A percentile compares a stretch with the other conserved stretches of the same genome.
Conservation (phyloP, 1,140 invertebrate genomes). For the Scaptomyza hsui region DNA sequence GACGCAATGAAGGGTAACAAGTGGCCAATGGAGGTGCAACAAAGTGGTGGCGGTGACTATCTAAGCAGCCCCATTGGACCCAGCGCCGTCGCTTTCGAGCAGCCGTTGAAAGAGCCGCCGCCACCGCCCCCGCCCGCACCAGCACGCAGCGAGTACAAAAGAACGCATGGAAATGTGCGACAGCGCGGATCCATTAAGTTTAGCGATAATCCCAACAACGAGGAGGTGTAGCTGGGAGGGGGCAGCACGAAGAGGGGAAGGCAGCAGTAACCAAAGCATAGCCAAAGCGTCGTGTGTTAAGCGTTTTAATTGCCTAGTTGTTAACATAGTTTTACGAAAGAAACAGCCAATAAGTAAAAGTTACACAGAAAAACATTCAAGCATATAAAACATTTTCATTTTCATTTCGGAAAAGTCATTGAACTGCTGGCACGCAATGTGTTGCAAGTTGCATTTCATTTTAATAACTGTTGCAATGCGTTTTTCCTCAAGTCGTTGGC, state of each 20-base stretch:
- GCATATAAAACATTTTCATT: conserved; percentile 23
- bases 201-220: conserved; percentile 58
- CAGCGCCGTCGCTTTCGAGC: conserved; percentile 71
- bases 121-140: background rate
- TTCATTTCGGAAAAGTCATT: conserved; percentile 54
- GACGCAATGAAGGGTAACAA: conserved; percentile 69
- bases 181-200: conserved; percentile 69
- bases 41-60: conserved; percentile 48
- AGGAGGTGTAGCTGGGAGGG: conserved; percentile 43
- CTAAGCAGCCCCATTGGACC: conserved; percentile 71
- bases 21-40: conserved; percentile 65
- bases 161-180: conserved; percentile 52
- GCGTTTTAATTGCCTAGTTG: conserved; percentile 44
- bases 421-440: conserved; percentile 60
- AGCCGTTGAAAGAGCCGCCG: conserved; percentile 32
- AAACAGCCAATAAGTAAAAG: conserved; percentile 30
- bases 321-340: conserved; percentile 35
- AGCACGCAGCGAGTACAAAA: conserved; percentile 53
- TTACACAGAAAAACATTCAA: conserved; percentile 32
- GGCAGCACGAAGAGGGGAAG: background rate
- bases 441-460: conserved; percentile 59
- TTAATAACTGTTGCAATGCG: conserved; percentile 64
- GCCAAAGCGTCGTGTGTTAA: conserved; percentile 54
- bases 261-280: conserved; percentile 66
- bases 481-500: conserved; percentile 37